Conservation (phyloP, 2,113 vertebrate genomes). For the Hystrix cristata region DNA sequence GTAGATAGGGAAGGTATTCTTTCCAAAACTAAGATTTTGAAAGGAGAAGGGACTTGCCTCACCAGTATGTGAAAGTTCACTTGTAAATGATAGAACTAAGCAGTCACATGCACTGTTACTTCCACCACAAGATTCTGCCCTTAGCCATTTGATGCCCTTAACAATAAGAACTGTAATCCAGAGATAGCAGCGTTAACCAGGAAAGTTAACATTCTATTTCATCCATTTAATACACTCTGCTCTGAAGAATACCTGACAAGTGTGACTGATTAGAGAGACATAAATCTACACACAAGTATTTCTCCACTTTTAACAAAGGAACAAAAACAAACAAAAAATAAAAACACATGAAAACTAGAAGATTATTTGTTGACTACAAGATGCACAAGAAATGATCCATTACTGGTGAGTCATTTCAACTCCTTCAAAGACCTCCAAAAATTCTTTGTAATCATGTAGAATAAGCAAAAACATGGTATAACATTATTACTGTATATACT, state of each 20-base stretch:
- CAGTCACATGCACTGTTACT: neutral
- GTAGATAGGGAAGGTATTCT: neutral
- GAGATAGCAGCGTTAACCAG: neutral
- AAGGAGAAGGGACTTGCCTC: neutral
- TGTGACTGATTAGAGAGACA: neutral
- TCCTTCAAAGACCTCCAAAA: neutral
- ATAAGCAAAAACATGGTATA: neutral
- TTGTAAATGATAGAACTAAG: neutral
- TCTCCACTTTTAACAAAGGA: constrained; percentile 8
- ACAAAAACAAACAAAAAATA: neutral
- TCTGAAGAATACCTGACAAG: neutral
- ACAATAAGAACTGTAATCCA: neutral
- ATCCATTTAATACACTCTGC: neutral
- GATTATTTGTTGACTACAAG: constrained; percentile 8
- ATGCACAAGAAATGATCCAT: constrained; percentile 25
- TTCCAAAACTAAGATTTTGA: constrained; percentile 31
- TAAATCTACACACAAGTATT: neutral
- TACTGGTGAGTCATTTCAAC: neutral
- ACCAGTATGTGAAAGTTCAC: neutral
- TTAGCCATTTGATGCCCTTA: neutral
- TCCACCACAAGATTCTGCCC: neutral
- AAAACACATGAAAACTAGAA: constrained; percentile 16
- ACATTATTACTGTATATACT: neutral
- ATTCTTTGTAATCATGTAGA: neutral
- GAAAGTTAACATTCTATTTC: neutral